A percentile compares a stretch with the other conserved stretches of the same genome.
Evolutionary conservation across 2,113 vertebrate species (phyloP).

Genomic region (Notarius quadriscutis): DNA sequence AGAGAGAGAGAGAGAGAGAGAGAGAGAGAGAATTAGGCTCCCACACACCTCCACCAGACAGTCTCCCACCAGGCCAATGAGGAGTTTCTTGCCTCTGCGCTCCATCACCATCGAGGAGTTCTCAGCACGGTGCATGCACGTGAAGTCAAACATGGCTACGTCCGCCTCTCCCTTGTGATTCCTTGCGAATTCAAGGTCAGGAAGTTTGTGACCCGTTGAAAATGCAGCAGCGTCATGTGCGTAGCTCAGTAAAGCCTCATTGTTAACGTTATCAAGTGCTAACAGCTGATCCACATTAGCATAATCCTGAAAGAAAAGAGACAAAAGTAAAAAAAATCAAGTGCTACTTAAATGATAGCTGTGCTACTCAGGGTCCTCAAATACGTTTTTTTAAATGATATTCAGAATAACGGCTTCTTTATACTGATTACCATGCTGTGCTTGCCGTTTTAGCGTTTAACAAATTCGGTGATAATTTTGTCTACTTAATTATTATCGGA

Average conservation of each 20-base stretch:
- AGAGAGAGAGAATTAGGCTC: not conserved
- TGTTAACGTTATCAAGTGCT: conserved; percentile 73
- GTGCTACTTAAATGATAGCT: not conserved
- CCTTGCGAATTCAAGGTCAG: conserved; percentile 75
- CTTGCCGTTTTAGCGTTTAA: not conserved
- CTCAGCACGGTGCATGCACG: conserved; percentile 84
- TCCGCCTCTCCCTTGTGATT: conserved; percentile 70
- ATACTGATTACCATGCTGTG: not conserved
- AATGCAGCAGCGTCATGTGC: conserved; percentile 81
- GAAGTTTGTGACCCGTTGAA: conserved; percentile 77
- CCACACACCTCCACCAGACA: conserved; percentile 90
- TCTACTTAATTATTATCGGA: not conserved
- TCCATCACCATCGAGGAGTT: conserved; percentile 81
- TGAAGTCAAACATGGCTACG: conserved; percentile 88
- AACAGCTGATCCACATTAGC: conserved; percentile 75
- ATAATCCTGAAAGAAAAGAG: conserved; percentile 70
- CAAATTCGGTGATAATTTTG: not conserved
- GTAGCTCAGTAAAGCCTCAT: conserved; percentile 72
- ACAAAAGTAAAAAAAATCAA: not conserved
- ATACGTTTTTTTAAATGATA: not conserved
- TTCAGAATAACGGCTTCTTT: not conserved
- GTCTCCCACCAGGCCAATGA: conserved; percentile 86
- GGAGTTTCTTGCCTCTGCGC: conserved; percentile 70
- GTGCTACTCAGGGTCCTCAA: not conserved
- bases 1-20: not conserved